Evolutionary conservation across 2,797 vertebrate species (phyloP), one percentile per base, ranked within the genome.

Genomic region (Cebuella pygmaea): DNA sequence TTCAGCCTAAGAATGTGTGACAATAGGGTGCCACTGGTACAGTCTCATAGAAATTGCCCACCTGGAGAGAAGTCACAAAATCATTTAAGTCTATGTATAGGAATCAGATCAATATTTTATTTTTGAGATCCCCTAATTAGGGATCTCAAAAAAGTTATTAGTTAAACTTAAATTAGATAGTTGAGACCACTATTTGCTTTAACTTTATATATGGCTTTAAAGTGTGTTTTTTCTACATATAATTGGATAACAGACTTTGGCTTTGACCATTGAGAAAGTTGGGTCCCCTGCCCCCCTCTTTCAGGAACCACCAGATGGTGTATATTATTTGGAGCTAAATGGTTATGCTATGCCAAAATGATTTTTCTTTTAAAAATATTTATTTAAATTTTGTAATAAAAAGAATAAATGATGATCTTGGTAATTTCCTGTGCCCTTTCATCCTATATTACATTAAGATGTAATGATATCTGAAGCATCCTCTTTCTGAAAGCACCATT

Each of bases 331-430:
- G 59, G 17, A 15, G 10, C 30, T 67, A 64, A 94, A 82, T 1
- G 14, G 85, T 70, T 39, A 39, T 39, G 17, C 2, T 75, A 33
- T 70, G 76, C 26, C 2, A 94, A 61, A 94, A 87, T 39, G 26
- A 95, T 39, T 48, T 86, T 91, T 74, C 36, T 41, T 79, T 83
- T 86, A 8, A 90, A 92, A 86, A 33, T 39, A 41, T 94, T 76
- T 12, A 57, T 96, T 96, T 85, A 84, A 22, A 33, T 95, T 93
- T 83, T 67, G 36, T 67, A 88, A 83, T 26, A 75, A 61, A 46
- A 96, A 57, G 15, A 20, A 81, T 76, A 85, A 84, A 52, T 81
- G 33, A 87, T 78, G 33, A 52, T 61, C 3, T 90, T 82, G 27
- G 26, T 64, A 33, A 70, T 91, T 91, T 91, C 50, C 46, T 72